Percentiles rank a stretch among this genome's conserved stretches.
Conservation (phyloP, 1,140 invertebrate genomes). For the Drosophila sechellia region DNA sequence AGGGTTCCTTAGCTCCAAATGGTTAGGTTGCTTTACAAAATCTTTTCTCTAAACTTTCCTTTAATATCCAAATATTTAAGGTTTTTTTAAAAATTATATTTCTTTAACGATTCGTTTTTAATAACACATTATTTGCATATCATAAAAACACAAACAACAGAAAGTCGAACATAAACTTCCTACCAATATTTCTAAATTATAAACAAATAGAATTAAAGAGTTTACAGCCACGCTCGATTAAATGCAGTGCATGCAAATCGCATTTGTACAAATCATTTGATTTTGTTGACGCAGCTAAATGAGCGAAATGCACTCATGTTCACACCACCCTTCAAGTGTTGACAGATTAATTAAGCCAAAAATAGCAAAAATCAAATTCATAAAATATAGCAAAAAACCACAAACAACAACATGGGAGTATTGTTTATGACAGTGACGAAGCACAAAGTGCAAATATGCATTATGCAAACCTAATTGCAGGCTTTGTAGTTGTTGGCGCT, state of each 20-base stretch:
- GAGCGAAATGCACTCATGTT: neutral
- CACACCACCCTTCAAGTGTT: neutral
- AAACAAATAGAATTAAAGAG: conserved; percentile 4
- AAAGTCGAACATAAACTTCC: too few species aligned
- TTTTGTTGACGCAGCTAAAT: conserved; percentile 40
- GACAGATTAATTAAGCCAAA: conserved; percentile 48
- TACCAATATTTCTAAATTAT: neutral
- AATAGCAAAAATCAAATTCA: conserved; percentile 18
- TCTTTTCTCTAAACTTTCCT: too few species aligned
- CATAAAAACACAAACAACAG: too few species aligned
- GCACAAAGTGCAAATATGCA: conserved; percentile 46
- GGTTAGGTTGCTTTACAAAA: neutral
- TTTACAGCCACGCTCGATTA: conserved; percentile 6
- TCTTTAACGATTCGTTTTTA: too few species aligned
- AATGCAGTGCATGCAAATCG: neutral
- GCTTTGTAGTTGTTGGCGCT: conserved; percentile 43
- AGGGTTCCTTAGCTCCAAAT: neutral
- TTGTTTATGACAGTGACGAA: conserved; percentile 42
- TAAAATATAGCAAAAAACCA: conserved; percentile 32
- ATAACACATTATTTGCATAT: too few species aligned
- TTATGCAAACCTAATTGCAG: conserved; percentile 65
- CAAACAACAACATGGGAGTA: conserved; percentile 5
- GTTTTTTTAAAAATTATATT: neutral
- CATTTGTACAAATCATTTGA: conserved; percentile 2
- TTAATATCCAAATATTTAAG: too few species aligned